These are phyloP conservation scores for Lasiurus borealis DNA, from an alignment of 2,113 vertebrate genomes.

Conservation along the genomic window DNA sequence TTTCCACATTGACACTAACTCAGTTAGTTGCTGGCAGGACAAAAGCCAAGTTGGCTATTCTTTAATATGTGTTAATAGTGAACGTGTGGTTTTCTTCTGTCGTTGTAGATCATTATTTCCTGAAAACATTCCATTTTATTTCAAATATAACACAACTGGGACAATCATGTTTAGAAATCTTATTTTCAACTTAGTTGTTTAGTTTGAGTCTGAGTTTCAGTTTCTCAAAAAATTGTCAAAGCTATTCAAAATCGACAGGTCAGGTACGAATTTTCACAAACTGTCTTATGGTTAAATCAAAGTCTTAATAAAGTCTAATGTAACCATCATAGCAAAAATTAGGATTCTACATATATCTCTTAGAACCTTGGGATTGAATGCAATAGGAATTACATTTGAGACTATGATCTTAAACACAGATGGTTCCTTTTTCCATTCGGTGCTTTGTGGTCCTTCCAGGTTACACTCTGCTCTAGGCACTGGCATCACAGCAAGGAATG, in stretches of 20 bases:
- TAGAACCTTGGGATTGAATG: background rate
- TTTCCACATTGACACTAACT: slow-evolving; percentile 46
- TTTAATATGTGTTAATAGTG: slow-evolving; percentile 23
- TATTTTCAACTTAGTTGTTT: slow-evolving; percentile 11
- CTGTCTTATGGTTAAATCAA: background rate
- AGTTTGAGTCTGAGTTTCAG: slow-evolving; percentile 34
- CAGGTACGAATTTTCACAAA: background rate
- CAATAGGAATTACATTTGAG: background rate
- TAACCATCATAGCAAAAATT: background rate
- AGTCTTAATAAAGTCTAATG: background rate
- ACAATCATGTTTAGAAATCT: background rate
- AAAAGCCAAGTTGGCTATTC: slow-evolving; percentile 2
- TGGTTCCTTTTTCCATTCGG: background rate
- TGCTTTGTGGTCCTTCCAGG: background rate
- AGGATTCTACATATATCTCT: background rate
- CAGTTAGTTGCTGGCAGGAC: slow-evolving; percentile 34
- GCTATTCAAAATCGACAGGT: background rate
- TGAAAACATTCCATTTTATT: slow-evolving; percentile 45
- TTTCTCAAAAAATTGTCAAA: slow-evolving; percentile 18
- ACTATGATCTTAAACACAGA: background rate
- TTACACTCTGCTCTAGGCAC: background rate
- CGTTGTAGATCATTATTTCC: background rate
- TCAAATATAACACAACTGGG: background rate
- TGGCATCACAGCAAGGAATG: background rate
- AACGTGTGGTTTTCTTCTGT: background rate